Conservation (phyloP, 2,797 vertebrate species). For the Simalia tracyae region DNA sequence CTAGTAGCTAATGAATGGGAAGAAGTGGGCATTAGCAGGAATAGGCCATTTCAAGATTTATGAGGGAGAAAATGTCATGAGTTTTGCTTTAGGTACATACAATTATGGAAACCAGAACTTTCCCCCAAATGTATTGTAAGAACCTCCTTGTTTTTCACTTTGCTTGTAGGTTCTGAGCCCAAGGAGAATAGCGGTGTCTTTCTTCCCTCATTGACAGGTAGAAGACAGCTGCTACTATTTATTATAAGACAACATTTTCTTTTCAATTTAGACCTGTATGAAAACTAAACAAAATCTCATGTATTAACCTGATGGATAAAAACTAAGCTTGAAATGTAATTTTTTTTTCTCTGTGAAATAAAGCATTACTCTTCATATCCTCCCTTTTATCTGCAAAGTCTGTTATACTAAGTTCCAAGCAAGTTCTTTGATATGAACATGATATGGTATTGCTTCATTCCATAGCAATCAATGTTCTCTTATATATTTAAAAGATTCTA, state of each 20-base stretch:
- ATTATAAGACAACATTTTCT: neutral
- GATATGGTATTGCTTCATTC: neutral
- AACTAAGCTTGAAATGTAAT: neutral
- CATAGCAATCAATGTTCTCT: neutral
- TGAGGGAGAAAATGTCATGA: neutral
- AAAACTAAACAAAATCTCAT: neutral
- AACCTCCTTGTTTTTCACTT: neutral
- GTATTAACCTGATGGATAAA: neutral
- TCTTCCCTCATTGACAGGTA: neutral
- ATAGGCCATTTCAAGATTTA: neutral
- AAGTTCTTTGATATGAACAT: neutral
- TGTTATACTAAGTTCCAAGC: neutral
- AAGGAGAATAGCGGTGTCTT: neutral
- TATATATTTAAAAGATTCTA: neutral
- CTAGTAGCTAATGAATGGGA: neutral
- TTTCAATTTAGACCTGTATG: neutral
- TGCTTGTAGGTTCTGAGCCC: constrained; percentile 1
- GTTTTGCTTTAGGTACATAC: neutral
- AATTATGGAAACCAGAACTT: neutral
- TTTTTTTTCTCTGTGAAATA: neutral
- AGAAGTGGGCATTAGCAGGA: neutral
- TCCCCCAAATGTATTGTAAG: neutral
- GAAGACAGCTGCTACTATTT: neutral
- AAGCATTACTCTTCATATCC: neutral
- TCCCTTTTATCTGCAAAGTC: neutral